phyloP scores from a whole-genome alignment of 2,888 invertebrate species.

The Leucoptera coffeella region DNA sequence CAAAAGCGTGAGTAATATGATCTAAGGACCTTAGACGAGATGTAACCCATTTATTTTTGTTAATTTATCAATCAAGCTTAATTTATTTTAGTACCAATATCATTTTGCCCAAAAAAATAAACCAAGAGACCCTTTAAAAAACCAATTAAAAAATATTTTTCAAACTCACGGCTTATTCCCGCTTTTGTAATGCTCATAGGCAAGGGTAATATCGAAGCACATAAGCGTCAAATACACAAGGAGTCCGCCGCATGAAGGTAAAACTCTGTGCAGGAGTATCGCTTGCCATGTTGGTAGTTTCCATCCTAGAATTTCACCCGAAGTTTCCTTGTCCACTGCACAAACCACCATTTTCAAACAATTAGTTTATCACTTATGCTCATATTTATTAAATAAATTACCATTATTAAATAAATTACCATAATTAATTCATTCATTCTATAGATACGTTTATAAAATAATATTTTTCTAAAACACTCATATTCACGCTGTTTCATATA shows the following conservation, averaged over 20 bases:
- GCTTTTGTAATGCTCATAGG: slow-evolving; percentile 57
- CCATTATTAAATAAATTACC: too few species aligned
- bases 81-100: slow-evolving; percentile 4
- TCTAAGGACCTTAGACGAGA: too few species aligned
- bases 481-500: too few species aligned
- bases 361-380: too few species aligned
- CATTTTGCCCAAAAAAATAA: slow-evolving; percentile 16
- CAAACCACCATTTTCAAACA: slow-evolving; percentile 35
- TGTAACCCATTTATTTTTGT: too few species aligned
- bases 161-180: slow-evolving; percentile 47
- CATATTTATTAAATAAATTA: too few species aligned
- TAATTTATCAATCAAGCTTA: background rate
- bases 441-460: too few species aligned
- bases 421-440: too few species aligned
- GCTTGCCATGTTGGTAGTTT: slow-evolving; percentile 37
- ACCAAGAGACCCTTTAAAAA: slow-evolving; percentile 11
- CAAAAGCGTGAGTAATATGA: too few species aligned
- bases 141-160: background rate
- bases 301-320: slow-evolving; percentile 33
- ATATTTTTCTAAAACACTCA: too few species aligned
- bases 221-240: slow-evolving; percentile 61
- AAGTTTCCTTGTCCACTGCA: slow-evolving; percentile 30
- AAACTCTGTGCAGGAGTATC: slow-evolving; percentile 26
- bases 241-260: slow-evolving; percentile 47
- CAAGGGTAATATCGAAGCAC: slow-evolving; percentile 60